Conservation (phyloP, 2,113 vertebrate species). For the Chauna torquata region DNA sequence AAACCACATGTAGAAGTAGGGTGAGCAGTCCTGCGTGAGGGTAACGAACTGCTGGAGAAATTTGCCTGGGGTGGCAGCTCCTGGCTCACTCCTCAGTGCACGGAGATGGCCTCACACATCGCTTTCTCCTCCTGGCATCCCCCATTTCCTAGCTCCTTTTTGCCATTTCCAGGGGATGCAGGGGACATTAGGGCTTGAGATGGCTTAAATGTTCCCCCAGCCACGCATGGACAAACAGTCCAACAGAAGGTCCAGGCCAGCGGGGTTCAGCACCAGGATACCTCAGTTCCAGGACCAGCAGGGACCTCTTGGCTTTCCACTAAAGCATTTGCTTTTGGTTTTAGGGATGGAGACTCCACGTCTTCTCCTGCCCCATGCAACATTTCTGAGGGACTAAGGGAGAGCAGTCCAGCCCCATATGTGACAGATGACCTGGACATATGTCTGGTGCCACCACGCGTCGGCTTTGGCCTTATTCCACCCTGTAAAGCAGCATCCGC, state of each 20-base stretch:
- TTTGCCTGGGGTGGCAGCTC: background rate
- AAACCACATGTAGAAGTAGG: background rate
- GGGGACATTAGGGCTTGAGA: background rate
- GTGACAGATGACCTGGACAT: background rate
- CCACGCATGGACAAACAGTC: background rate
- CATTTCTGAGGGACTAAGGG: background rate
- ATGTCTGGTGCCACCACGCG: background rate
- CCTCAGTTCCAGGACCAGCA: background rate
- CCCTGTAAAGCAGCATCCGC: background rate
- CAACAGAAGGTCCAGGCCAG: background rate
- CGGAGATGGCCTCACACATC: background rate
- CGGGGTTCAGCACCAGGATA: fast-evolving
- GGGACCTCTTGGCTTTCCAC: background rate
- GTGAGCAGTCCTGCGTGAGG: background rate
- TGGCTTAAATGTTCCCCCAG: background rate
- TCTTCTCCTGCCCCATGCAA: background rate
- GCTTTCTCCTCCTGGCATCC: background rate
- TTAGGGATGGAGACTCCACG: background rate
- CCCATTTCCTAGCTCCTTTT: background rate
- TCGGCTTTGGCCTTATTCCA: background rate
- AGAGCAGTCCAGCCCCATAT: background rate
- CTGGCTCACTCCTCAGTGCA: background rate
- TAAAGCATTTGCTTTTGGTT: background rate
- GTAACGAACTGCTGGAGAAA: background rate
- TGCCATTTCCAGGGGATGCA: background rate